Conservation (phyloP, 1,140 invertebrate genomes). For the Eueides isabella region DNA sequence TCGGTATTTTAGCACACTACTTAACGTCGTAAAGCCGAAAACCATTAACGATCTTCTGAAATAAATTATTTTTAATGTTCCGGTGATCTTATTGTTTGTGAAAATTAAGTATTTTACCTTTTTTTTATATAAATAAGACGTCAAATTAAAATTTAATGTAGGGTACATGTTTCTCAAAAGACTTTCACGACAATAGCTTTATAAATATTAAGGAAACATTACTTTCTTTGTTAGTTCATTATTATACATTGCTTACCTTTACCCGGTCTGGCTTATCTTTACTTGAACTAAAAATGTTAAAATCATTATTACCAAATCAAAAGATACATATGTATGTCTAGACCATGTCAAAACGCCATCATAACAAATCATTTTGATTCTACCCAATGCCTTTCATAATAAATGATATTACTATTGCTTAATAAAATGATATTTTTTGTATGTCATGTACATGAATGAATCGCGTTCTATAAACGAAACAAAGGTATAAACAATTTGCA, state of each 20-base stretch:
- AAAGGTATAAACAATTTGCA: conserved; percentile 72
- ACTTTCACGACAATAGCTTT: neutral
- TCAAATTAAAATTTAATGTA: neutral
- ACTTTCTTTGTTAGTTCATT: too few species aligned
- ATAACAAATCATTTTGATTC: conserved; percentile 32
- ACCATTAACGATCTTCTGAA: conserved; percentile 17
- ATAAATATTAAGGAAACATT: neutral
- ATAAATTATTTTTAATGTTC: conserved; percentile 9
- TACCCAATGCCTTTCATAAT: conserved; percentile 50
- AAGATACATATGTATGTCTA: neutral
- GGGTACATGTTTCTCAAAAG: neutral
- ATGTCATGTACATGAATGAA: conserved; percentile 61
- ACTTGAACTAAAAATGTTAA: neutral
- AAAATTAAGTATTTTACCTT: neutral
- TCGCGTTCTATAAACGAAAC: conserved; percentile 57
- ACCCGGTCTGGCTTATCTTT: too few species aligned
- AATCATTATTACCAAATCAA: neutral
- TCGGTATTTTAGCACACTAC: conserved; percentile 44
- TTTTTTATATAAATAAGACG: neutral
- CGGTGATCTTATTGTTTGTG: neutral
- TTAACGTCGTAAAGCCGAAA: conserved; percentile 38
- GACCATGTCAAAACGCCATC: neutral
- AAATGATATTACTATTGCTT: conserved; percentile 67
- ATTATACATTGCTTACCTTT: too few species aligned
- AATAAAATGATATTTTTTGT: conserved; percentile 69